Conservation (phyloP, 2,797 vertebrate genomes). For the Phyllotis vaccarum region DNA sequence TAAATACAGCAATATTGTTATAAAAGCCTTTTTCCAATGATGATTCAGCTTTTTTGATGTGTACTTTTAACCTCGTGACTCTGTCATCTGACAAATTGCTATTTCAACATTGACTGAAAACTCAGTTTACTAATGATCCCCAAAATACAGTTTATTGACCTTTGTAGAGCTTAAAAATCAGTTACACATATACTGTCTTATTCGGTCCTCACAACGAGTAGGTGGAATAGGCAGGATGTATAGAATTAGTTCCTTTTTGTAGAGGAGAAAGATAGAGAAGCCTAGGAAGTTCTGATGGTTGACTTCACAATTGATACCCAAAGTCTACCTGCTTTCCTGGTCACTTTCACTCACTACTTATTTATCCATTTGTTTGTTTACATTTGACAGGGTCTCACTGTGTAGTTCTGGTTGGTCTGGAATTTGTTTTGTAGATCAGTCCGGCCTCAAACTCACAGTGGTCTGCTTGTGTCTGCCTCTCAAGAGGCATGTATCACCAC, state of each 20-base stretch:
- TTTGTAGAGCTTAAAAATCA: conserved; percentile 72
- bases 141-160: conserved; percentile 69
- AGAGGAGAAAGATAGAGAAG: conserved; percentile 56
- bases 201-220: conserved; percentile 21
- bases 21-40: conserved; percentile 73
- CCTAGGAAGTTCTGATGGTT: not conserved
- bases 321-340: not conserved
- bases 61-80: conserved; percentile 71
- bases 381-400: not conserved
- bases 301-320: not conserved
- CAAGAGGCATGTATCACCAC: not conserved
- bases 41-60: conserved; percentile 68
- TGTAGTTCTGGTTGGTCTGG: not conserved
- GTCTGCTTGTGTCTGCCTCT: not conserved
- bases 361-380: not conserved
- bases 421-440: not conserved
- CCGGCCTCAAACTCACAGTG: not conserved
- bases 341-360: not conserved
- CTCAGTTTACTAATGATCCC: conserved; percentile 76
- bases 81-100: conserved; percentile 67
- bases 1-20: conserved; percentile 74
- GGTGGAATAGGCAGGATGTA: conserved; percentile 44
- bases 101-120: conserved; percentile 68
- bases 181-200: conserved; percentile 23
- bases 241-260: conserved; percentile 70